phyloP scores from a whole-genome alignment of 1,140 invertebrate genomes.

The Lethocerus indicus region DNA sequence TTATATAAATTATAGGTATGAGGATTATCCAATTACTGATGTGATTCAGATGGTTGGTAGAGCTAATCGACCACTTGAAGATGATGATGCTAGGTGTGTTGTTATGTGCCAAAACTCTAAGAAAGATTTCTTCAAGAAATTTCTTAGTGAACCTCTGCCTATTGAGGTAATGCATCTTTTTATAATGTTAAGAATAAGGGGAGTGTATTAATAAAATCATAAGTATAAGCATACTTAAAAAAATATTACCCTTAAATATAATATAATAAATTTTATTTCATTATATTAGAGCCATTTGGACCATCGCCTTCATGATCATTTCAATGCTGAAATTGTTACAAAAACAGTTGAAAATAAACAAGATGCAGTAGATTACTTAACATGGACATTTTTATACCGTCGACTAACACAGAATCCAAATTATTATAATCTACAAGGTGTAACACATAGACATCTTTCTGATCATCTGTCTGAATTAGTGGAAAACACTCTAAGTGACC shows the following conservation, averaged over 20 bases:
- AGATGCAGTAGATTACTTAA: constrained; percentile 97
- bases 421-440: constrained; percentile 95
- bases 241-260: no score
- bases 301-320: constrained; percentile 95
- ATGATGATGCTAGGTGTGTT: constrained; percentile 91
- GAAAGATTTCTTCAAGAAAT: constrained; percentile 98
- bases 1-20: constrained; percentile 52
- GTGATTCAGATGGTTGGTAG: constrained; percentile 95
- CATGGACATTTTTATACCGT: constrained; percentile 97
- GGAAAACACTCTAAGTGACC: constrained; percentile 84
- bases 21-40: constrained; percentile 95
- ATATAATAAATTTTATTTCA: no score
- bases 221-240: no score
- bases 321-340: constrained; percentile 98
- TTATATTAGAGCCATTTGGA: constrained; percentile 92
- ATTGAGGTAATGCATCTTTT: constrained; percentile 55
- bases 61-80: constrained; percentile 74
- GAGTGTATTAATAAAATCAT: no score
- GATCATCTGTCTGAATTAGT: constrained; percentile 98
- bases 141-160: constrained; percentile 91
- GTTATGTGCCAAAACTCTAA: constrained; percentile 94
- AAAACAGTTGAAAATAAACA: constrained; percentile 99
- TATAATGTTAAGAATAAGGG: constrained; percentile 3
- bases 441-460: constrained; percentile 91
- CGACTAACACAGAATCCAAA: constrained; percentile 98